These are phyloP conservation scores for Microplitis mediator DNA, from an alignment of 1,140 invertebrate species.

Conservation along the genomic window DNA sequence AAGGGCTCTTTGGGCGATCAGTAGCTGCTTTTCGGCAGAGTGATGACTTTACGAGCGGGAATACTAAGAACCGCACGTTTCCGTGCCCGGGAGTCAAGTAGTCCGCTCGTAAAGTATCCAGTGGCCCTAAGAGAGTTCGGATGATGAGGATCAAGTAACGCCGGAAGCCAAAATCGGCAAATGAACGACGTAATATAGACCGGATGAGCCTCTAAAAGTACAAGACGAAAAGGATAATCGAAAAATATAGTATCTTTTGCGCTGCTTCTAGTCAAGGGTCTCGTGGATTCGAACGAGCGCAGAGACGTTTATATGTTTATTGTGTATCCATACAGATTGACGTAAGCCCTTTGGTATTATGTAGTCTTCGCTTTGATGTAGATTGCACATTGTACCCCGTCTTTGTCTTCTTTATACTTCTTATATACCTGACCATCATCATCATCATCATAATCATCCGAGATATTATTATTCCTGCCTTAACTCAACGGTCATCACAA, in stretches of 20 bases:
- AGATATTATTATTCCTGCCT: not conserved
- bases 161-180: slow-evolving; percentile 12
- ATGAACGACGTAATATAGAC: slow-evolving; percentile 8
- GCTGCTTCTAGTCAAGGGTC: not conserved
- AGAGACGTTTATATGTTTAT: too few relatives aligned
- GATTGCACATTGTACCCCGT: not conserved
- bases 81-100: not conserved
- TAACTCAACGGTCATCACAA: slow-evolving; percentile 4
- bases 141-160: slow-evolving; percentile 2
- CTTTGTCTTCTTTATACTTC: not conserved
- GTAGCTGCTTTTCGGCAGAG: too few relatives aligned
- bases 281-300: slow-evolving; percentile 6
- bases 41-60: slow-evolving; percentile 17
- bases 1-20: not conserved
- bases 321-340: slow-evolving; percentile 11
- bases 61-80: not conserved
- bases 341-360: slow-evolving; percentile 1
- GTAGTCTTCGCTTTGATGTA: slow-evolving; percentile 1
- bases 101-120: slow-evolving; percentile 2
- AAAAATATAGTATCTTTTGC: slow-evolving; percentile 27
- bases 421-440: not conserved
- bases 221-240: slow-evolving; percentile 10
- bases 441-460: too few relatives aligned
- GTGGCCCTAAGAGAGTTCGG: too few relatives aligned
- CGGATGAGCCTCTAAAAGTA: slow-evolving; percentile 12